Evolutionary conservation across 2,113 vertebrate genomes (phyloP), one percentile per base, ranked within the genome.

Genomic region (Bungarus multicinctus): DNA sequence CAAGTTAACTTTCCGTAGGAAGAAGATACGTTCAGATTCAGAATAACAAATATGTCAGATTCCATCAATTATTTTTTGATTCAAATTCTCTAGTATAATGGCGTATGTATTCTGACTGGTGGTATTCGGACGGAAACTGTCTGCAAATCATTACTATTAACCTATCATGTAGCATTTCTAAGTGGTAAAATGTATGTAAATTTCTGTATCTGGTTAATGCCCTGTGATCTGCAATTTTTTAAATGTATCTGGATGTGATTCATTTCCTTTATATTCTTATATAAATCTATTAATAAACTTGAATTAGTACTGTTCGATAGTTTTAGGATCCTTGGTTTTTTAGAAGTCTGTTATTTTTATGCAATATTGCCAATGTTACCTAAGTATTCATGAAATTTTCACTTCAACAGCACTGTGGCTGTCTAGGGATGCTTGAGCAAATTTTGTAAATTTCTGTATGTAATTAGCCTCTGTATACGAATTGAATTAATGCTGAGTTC

Each of bases 181-280:
- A 69, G 89, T 93, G 55, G 1, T 50, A 64, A 8, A 10, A 20
- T 57, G 89, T 88, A 74, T 87, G 57, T 90, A 94, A 47, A 93
- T 55, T 69, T 47, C 25, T 81, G 55, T 47, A 30, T 90, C 57
- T 34, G 53, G 57, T 64, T 87, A 74, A 16, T 89, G 69, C 50
- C 34, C 39, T 74, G 74, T 58, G 55, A 89, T 23, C 4, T 11
- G 87, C 91, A 93, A 93, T 69, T 81, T 81, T 81, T 60, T 43
- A 43, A 69, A 87, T 92, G 39, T 74, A 52, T 27, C 2, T 6
- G n/a, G 85, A 91, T 69, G 14, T 94, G 93, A 91, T 88, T 96
- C 92, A 89, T 94, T 85, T 87, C 87, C 90, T 85, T 39, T 74
- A 47, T 9, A 87, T 86, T 94, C 89, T 93, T 94, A 95, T 9